Conservation (phyloP, 1,140 invertebrate genomes). For the Ceratina japonica region DNA sequence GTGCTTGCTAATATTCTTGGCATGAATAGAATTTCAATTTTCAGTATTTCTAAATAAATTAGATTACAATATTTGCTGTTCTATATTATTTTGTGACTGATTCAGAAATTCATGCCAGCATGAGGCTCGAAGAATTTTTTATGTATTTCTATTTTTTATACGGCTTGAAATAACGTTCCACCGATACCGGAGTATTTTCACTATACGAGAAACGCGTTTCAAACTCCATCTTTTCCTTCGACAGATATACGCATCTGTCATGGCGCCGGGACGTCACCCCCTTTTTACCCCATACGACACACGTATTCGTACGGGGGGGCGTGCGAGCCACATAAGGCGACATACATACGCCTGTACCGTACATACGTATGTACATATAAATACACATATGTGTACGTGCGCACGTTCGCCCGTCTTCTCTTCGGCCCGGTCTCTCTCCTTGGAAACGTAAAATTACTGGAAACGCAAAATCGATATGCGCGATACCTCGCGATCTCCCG, state of each 20-base stretch:
- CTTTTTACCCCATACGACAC: conserved; percentile 60
- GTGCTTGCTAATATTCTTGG: too few relatives aligned
- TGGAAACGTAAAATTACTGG: conserved; percentile 73
- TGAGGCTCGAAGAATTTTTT: too few relatives aligned
- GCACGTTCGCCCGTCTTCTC: conserved; percentile 58
- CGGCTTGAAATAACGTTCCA: neutral
- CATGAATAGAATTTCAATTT: too few relatives aligned
- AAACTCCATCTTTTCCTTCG: conserved; percentile 64
- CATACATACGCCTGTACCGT: conserved; percentile 41
- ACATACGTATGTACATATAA: conserved; percentile 37
- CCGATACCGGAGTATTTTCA: neutral
- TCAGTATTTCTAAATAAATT: too few relatives aligned
- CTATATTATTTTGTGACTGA: too few relatives aligned
- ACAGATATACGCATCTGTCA: conserved; percentile 64
- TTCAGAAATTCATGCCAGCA: too few relatives aligned
- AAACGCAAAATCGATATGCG: conserved; percentile 72
- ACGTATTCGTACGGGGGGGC: conserved; percentile 55
- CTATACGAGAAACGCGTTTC: conserved; percentile 8
- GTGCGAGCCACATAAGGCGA: conserved; percentile 41
- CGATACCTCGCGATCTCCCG: conserved; percentile 53
- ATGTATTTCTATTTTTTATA: neutral
- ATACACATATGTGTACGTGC: conserved; percentile 33
- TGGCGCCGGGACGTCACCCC: conserved; percentile 61
- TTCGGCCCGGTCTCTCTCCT: conserved; percentile 62
- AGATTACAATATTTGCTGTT: too few relatives aligned